Conservation (phyloP, 1,140 invertebrate species). For the Drosophila azteca region DNA sequence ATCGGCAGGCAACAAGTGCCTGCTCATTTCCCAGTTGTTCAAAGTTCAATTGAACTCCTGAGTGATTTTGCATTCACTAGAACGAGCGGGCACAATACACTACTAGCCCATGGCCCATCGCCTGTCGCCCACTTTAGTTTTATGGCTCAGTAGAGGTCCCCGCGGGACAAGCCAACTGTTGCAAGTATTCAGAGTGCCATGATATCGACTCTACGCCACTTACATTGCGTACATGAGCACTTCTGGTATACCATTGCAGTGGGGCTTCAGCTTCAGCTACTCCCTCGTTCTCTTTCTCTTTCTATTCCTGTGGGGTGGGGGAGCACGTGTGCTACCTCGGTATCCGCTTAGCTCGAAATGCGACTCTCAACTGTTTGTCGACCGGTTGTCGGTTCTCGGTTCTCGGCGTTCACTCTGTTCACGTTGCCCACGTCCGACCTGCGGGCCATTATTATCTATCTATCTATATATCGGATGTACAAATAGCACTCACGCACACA, state of each 20-base stretch:
- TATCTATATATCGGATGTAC: constrained; percentile 38
- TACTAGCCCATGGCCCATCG: too few relatives aligned
- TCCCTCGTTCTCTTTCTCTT: too few relatives aligned
- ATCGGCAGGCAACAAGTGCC: constrained; percentile 4
- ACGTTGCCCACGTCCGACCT: constrained; percentile 27
- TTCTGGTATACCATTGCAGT: too few relatives aligned
- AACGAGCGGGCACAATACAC: too few relatives aligned
- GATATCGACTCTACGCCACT: too few relatives aligned
- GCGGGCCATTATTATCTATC: constrained; percentile 45
- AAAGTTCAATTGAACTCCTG: constrained; percentile 3
- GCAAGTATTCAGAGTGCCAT: too few relatives aligned
- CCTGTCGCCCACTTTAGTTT: constrained; percentile 4
- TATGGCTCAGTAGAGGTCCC: neutral
- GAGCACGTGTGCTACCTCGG: constrained; percentile 3
- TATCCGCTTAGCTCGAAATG: constrained; percentile 19
- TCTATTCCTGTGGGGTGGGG: too few relatives aligned
- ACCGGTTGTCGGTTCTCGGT: neutral
- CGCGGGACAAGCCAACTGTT: too few relatives aligned
- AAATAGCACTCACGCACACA: constrained; percentile 39
- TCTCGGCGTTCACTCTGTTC: too few relatives aligned
- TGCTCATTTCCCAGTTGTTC: neutral
- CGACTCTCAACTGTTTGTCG: constrained; percentile 23
- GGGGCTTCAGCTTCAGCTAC: too few relatives aligned
- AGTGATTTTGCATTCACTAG: too few relatives aligned
- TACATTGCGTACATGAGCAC: too few relatives aligned